Conservation (phyloP, 2,797 vertebrate species). For the Okamejei kenojei region DNA sequence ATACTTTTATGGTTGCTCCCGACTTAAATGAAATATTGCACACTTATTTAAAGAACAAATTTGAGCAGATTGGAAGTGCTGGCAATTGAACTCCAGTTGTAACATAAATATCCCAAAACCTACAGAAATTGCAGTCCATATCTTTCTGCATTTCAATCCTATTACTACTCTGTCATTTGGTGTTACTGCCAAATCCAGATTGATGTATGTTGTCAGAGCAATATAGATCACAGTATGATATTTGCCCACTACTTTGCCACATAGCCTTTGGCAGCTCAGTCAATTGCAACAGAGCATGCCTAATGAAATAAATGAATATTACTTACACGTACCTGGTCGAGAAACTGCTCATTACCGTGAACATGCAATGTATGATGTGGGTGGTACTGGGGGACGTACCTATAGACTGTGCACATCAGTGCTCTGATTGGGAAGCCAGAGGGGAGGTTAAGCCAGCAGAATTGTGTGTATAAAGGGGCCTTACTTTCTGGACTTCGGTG, state of each 20-base stretch:
- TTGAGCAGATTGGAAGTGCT: not conserved
- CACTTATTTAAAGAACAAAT: not conserved
- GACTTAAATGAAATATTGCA: not conserved
- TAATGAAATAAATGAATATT: too few relatives aligned
- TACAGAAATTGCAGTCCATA: not conserved
- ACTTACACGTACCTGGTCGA: too few relatives aligned
- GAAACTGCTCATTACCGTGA: too few relatives aligned
- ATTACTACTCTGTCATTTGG: not conserved
- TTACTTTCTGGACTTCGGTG: too few relatives aligned
- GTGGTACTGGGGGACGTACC: too few relatives aligned
- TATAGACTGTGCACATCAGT: too few relatives aligned
- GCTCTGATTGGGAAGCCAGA: too few relatives aligned
- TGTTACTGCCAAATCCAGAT: not conserved
- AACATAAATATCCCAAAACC: not conserved
- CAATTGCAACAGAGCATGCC: too few relatives aligned
- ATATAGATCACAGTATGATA: not conserved
- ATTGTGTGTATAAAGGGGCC: too few relatives aligned
- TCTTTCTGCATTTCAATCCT: not conserved
- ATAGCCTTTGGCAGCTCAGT: not conserved
- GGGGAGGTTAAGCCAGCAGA: too few relatives aligned
- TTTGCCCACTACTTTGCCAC: not conserved
- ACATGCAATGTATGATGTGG: too few relatives aligned
- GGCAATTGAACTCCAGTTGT: not conserved
- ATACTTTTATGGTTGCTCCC: not conserved
- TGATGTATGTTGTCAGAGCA: not conserved